These are phyloP conservation scores for Aphodius granarius DNA, from an alignment of 2,888 invertebrate genomes.

Conservation along the genomic window DNA sequence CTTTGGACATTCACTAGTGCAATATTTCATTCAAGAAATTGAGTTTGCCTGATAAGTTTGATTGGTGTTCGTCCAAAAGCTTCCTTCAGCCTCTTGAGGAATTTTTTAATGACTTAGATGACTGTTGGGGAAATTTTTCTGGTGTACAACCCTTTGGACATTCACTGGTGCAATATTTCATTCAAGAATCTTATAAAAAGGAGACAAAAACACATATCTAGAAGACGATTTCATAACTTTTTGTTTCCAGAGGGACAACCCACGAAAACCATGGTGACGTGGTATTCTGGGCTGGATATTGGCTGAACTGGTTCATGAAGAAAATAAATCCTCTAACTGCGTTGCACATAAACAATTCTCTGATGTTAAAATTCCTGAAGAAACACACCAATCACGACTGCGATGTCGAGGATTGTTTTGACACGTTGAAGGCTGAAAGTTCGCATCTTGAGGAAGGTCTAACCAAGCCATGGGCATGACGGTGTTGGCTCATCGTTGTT, in stretches of 20 bases:
- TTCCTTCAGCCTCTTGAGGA: too few species aligned
- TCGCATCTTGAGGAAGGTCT: conserved; percentile 46
- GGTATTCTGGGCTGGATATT: conserved; percentile 52
- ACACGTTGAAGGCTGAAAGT: conserved; percentile 42
- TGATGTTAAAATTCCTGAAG: conserved; percentile 52
- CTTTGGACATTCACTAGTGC: too few species aligned
- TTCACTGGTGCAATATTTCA: too few species aligned
- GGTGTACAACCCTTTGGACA: too few species aligned
- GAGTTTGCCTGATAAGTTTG: too few species aligned
- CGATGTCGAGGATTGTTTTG: conserved; percentile 39
- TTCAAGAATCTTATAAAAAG: too few species aligned
- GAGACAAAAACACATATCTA: too few species aligned
- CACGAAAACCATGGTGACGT: conserved; percentile 57
- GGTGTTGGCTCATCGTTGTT: conserved; percentile 17
- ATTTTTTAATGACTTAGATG: too few species aligned
- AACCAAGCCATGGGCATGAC: conserved; percentile 49
- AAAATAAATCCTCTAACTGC: conserved; percentile 52
- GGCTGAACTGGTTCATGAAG: conserved; percentile 57
- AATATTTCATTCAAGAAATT: too few species aligned
- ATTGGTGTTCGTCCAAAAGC: too few species aligned
- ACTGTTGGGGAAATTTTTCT: too few species aligned
- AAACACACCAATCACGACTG: conserved; percentile 41
- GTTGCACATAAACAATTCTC: conserved; percentile 51
- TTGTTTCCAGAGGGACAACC: conserved; percentile 50
- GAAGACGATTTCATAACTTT: background rate